phyloP scores from a whole-genome alignment of 1,140 invertebrate genomes.

The Chlorops oryzae region DNA sequence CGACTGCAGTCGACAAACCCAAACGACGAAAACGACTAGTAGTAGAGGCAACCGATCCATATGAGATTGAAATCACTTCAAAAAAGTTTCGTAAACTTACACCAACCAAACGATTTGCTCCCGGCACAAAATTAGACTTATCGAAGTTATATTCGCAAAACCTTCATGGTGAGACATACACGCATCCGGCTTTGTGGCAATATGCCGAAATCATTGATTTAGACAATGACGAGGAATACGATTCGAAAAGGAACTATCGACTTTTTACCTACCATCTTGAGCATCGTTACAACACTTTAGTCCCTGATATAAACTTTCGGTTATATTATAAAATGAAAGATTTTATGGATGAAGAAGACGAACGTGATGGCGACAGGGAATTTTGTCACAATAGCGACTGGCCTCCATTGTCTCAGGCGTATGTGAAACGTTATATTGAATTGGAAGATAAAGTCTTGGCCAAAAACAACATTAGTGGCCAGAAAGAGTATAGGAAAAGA shows the following conservation, averaged over 20 bases:
- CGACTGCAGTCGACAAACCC: not conserved
- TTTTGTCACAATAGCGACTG: slow-evolving; percentile 11
- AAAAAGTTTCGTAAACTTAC: slow-evolving; percentile 29
- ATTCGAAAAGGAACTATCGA: slow-evolving; percentile 42
- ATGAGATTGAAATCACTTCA: slow-evolving; percentile 23
- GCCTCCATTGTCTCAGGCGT: slow-evolving; percentile 28
- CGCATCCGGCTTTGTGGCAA: slow-evolving; percentile 29
- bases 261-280: slow-evolving; percentile 40
- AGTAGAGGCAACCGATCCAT: slow-evolving; percentile 21
- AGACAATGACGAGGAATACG: slow-evolving; percentile 30
- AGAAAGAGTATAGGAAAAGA: too few relatives aligned
- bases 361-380: slow-evolving; percentile 21
- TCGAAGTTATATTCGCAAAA: slow-evolving; percentile 19
- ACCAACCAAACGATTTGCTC: slow-evolving; percentile 28
- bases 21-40: slow-evolving; percentile 13
- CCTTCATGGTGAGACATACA: slow-evolving; percentile 30
- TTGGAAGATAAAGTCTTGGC: slow-evolving; percentile 28
- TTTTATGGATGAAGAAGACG: slow-evolving; percentile 28
- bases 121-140: slow-evolving; percentile 17
- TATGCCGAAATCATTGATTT: slow-evolving; percentile 32
- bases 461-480: too few relatives aligned
- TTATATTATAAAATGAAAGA: slow-evolving; percentile 39
- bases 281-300: slow-evolving; percentile 39
- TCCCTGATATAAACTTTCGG: slow-evolving; percentile 39
- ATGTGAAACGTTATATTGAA: slow-evolving; percentile 30